Percentiles rank a stretch among this genome's conserved stretches.
Evolutionary conservation across 2,113 vertebrate genomes (phyloP).

Genomic region (Clinocottus analis): DNA sequence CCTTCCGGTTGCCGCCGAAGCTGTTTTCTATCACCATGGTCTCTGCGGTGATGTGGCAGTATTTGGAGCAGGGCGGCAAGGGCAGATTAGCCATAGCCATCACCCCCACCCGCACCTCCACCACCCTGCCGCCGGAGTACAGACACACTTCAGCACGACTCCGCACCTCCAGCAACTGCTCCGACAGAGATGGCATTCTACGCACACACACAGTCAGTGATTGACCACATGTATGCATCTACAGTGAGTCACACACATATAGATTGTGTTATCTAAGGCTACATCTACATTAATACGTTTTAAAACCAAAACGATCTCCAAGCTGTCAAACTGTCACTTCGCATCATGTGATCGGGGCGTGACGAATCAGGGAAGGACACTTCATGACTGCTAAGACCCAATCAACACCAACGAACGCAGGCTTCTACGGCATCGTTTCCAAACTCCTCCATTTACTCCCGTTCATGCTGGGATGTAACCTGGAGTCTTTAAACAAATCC

Average conservation of each 20-base stretch:
- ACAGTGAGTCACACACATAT: background rate
- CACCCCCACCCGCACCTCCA: conserved; percentile 75
- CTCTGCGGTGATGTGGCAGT: conserved; percentile 78
- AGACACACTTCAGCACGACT: conserved; percentile 74
- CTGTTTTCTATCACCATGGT: conserved; percentile 79
- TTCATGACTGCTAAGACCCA: too few species aligned
- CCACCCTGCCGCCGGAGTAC: conserved; percentile 69
- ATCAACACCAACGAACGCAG: too few species aligned
- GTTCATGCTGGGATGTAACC: too few species aligned
- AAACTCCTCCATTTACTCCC: too few species aligned
- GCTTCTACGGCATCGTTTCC: too few species aligned
- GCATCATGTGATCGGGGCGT: too few species aligned
- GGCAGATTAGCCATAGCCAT: conserved; percentile 77
- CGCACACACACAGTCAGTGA: background rate
- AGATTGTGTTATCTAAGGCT: background rate
- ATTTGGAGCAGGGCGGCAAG: conserved; percentile 81
- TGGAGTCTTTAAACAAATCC: too few species aligned
- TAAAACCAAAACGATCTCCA: too few species aligned
- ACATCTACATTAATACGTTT: too few species aligned
- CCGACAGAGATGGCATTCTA: conserved; percentile 77
- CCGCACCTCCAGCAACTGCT: conserved; percentile 78
- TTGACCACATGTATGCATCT: background rate
- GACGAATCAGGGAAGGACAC: too few species aligned
- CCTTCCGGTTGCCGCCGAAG: conserved; percentile 74
- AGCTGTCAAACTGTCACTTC: too few species aligned